These are phyloP conservation scores for Brachyptera putata DNA, from an alignment of 2,888 invertebrate genomes.

Conservation along the genomic window DNA sequence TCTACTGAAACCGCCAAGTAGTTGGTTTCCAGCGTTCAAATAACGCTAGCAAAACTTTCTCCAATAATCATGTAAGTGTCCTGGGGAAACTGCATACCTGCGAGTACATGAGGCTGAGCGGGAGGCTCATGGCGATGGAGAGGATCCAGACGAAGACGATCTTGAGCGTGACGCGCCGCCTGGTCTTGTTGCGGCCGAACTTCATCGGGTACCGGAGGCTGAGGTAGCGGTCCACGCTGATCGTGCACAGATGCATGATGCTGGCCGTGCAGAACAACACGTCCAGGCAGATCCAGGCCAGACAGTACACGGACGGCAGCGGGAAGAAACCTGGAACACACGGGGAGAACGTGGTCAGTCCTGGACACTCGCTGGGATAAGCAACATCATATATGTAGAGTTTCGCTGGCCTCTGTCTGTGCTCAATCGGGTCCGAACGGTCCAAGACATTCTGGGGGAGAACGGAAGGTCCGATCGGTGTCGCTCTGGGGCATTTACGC, in stretches of 20 bases:
- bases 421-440: no score
- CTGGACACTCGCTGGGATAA: no score
- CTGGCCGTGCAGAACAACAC: constrained; percentile 95
- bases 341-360: not conserved
- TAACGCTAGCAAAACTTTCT: no score
- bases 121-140: constrained; percentile 87
- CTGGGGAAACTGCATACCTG: constrained; percentile 91
- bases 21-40: no score
- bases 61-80: no score
- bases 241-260: constrained; percentile 95
- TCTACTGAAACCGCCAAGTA: no score
- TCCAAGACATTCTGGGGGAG: no score
- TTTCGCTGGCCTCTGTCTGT: no score
- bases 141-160: constrained; percentile 92
- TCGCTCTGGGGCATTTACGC: no score
- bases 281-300: constrained; percentile 93
- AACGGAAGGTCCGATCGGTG: no score
- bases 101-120: constrained; percentile 83
- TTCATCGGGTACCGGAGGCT: constrained; percentile 91
- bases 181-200: constrained; percentile 84
- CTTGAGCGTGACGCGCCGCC: constrained; percentile 78
- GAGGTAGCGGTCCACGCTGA: constrained; percentile 91
- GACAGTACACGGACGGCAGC: constrained; percentile 76
- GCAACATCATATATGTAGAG: no score
- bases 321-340: constrained; percentile 69